Conservation (phyloP, 1,140 invertebrate species). For the Triops cancriformis region DNA sequence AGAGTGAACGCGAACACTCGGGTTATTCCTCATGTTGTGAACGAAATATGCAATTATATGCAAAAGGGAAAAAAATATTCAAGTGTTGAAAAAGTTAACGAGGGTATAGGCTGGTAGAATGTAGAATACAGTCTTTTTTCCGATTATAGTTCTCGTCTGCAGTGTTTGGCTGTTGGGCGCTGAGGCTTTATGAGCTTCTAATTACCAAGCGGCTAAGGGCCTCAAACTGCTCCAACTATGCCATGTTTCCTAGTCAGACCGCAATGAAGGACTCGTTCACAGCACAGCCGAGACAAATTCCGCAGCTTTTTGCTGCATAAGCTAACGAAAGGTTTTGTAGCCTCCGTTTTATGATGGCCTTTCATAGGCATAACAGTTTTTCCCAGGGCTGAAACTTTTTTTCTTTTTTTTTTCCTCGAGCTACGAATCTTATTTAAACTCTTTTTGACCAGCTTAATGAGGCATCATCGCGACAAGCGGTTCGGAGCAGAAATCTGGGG, state of each 20-base stretch:
- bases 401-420: background rate
- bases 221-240: background rate
- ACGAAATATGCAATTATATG: background rate
- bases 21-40: no score
- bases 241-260: background rate
- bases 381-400: background rate
- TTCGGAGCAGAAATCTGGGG: background rate
- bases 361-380: background rate
- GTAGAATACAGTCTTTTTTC: background rate
- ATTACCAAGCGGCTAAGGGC: conserved; percentile 1
- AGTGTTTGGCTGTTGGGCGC: background rate
- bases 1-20: no score
- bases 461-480: conserved; percentile 6
- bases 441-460: conserved; percentile 8
- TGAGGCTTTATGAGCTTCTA: conserved; percentile 5
- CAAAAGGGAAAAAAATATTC: background rate
- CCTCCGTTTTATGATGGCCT: background rate
- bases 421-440: background rate
- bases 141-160: background rate
- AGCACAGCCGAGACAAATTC: background rate
- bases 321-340: background rate
- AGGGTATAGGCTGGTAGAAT: background rate
- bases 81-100: background rate
- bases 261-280: conserved; percentile 5
- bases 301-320: background rate